Conservation (phyloP, 2,888 invertebrate species). For the Stenoptilia bipunctidactyla region DNA sequence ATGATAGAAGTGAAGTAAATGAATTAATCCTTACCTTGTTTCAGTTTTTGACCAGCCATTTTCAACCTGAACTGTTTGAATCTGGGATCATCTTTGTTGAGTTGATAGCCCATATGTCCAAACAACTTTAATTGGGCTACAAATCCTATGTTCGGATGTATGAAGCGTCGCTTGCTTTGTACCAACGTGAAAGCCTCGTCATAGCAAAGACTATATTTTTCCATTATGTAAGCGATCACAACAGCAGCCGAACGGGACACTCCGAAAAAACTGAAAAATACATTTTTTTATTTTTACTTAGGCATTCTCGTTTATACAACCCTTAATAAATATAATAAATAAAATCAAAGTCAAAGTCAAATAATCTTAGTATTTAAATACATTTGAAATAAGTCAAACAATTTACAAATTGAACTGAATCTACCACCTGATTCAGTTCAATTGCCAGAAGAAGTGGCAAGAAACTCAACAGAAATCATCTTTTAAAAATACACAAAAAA, state of each 20-base stretch:
- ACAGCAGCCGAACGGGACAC: constrained; percentile 91
- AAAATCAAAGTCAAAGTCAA: too few relatives aligned
- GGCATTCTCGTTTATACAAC: too few relatives aligned
- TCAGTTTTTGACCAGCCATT: constrained; percentile 84
- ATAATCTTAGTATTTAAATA: neutral
- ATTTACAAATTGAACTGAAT: too few relatives aligned
- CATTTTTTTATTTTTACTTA: too few relatives aligned
- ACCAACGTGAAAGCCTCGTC: constrained; percentile 78
- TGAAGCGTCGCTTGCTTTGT: constrained; percentile 77
- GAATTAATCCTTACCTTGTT: constrained; percentile 78
- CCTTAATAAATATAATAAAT: too few relatives aligned
- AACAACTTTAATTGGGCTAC: constrained; percentile 83
- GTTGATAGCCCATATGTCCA: constrained; percentile 80
- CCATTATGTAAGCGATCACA: constrained; percentile 90
- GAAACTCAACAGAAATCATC: too few relatives aligned
- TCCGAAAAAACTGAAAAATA: constrained; percentile 80
- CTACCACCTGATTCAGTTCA: too few relatives aligned
- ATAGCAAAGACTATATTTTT: constrained; percentile 80
- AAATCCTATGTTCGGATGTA: constrained; percentile 87
- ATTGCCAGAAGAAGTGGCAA: too few relatives aligned
- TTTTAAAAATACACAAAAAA: too few relatives aligned
- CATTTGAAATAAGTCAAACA: too few relatives aligned
- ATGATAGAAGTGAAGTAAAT: too few relatives aligned
- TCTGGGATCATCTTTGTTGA: constrained; percentile 77
- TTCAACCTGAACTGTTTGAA: constrained; percentile 84